Evolutionary conservation across 2,797 vertebrate species (phyloP), one percentile per base, ranked within the genome.

Genomic region (Sylvilagus floridanus): DNA sequence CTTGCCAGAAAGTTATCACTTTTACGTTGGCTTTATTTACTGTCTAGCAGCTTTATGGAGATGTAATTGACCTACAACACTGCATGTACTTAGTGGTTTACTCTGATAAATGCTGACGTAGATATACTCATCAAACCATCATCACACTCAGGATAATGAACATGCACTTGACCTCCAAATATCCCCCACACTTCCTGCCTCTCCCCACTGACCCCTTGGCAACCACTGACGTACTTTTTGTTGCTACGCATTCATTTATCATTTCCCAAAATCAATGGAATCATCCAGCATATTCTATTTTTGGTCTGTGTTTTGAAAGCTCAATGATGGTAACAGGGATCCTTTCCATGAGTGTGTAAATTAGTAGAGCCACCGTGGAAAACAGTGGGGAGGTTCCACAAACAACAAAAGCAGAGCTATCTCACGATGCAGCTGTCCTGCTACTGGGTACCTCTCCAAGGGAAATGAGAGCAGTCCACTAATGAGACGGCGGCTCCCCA

Each of bases 141-240:
- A 2, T 12, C 63, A 35, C 16, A 4, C 4, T 62, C 42, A 66
- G 32, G 47, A n/a, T 62, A 7, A 50, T 11, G 52, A 35, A 21
- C 14, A 37, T 3, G 12, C 0, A 30, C 13, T 30, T 52, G 37
- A 81, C 4, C 13, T 30, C 35, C 0, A 47, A 37, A 88, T 12
- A 16, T 19, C 21, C 16, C 76, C 54, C 54, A 57, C 19, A 17
- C 13, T 57, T 71, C 13, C 10, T 21, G 7, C 28, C 35, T 2
- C 5, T 1, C 57, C 30, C 14, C 14, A 4, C 42, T 57, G n/a
- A 4, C 7, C 0, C 9, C 17, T 62, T 32, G 13, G 69, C 1
- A 7, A 22, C 24, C 30, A 10, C 4, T 13, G 5, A 3, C 4
- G 32, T 22, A 14, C 35, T 83, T 77, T 57, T 42, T 32, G 32